phyloP scores from a whole-genome alignment of 2,113 vertebrate species.

The Engraulis encrasicolus region DNA sequence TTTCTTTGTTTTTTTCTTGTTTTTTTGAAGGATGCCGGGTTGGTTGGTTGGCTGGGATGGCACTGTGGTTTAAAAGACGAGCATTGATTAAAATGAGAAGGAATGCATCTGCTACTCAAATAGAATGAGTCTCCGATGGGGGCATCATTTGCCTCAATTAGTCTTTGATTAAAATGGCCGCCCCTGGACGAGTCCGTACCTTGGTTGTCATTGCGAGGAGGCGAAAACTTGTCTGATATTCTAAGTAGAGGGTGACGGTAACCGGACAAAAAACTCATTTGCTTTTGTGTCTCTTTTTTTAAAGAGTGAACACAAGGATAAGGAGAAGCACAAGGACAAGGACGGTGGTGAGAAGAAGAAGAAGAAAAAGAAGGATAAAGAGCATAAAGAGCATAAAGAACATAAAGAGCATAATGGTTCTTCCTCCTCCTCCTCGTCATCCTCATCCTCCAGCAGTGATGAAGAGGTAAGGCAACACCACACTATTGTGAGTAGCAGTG shows the following conservation, averaged over 20 bases:
- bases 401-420: background rate
- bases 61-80: background rate
- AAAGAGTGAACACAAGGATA: background rate
- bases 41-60: background rate
- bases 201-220: background rate
- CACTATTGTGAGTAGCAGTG: background rate
- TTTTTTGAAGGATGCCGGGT: background rate
- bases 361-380: constrained; percentile 35
- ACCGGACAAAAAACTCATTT: background rate
- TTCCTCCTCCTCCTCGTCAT: constrained; percentile 55
- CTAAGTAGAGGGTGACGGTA: background rate
- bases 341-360: constrained; percentile 33
- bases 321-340: constrained; percentile 35
- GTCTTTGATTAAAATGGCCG: background rate
- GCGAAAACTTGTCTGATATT: background rate
- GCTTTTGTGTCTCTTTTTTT: background rate
- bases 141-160: background rate
- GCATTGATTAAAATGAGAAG: background rate
- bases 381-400: constrained; percentile 41
- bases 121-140: background rate
- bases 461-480: constrained; percentile 48
- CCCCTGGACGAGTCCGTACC: background rate
- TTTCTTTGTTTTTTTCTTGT: too few relatives aligned
- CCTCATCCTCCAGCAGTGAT: constrained; percentile 57
- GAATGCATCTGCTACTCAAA: background rate